Evolutionary conservation across 2,113 vertebrate genomes (phyloP), one percentile per base, ranked within the genome.

Genomic region (Pimephales promelas): DNA sequence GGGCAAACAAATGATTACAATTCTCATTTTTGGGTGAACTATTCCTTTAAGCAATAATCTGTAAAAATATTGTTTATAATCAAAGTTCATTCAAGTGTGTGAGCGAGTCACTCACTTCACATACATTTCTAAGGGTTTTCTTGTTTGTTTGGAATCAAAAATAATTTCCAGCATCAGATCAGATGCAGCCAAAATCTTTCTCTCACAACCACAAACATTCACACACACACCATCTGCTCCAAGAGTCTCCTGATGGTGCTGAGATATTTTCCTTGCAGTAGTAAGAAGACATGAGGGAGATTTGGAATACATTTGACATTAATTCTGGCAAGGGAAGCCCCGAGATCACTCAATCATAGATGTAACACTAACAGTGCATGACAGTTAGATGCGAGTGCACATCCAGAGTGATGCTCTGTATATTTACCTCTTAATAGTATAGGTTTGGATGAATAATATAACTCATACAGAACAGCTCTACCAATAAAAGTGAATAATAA

Each of bases 141-240:
- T 26, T 68, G 74, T n/a, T 47, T 76, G 49, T 31, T 28, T 59
- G 74, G 61, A 83, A 59, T 54, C 70, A n/a, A 54, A 84, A 84
- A 81, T 66, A 8, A 76, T 68, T 76, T 75, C 24, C 34, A 70
- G 47, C 77, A 75, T 56, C 45, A 62, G 28, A 28, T n/a, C 43
- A 43, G 40, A 59, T 49, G 71, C 57, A 56, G 40, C 56, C 68
- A 5, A 77, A 43, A 57, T 72, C 70, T 72, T 24, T 74, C 45
- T 74, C 71, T 20, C 36, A 71, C 72, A 87, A 68, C 77, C 54
- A 84, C 59, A 86, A 71, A 76, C 56, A 62, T 34, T 61, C 56
- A 54, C 47, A 85, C n/a, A n/a, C 73, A 77, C 83, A 79, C 26
- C 82, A 87, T 79, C 74, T 84, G 64, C 40, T 83, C 62, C 59